phyloP scores from a whole-genome alignment of 2,113 vertebrate genomes.

The Riparia riparia region DNA sequence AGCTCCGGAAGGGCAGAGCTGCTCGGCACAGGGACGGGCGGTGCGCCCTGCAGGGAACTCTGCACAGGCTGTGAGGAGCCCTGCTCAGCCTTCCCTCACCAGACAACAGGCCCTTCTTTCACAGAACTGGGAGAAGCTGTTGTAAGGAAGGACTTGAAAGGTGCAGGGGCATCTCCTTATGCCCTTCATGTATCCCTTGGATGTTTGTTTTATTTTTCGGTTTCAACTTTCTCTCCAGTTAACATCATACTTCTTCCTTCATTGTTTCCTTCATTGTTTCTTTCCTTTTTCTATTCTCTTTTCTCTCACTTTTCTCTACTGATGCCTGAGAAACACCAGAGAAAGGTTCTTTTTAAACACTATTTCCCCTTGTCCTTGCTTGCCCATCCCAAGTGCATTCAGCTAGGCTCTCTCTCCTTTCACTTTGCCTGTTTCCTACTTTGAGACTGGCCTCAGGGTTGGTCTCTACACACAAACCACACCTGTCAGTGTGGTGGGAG shows the following conservation, averaged over 20 bases:
- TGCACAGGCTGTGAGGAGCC: neutral
- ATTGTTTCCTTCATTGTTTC: neutral
- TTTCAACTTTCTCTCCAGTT: neutral
- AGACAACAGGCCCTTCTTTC: neutral
- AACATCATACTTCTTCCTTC: neutral
- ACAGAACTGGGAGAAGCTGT: neutral
- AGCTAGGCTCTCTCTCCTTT: neutral
- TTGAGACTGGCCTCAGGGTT: neutral
- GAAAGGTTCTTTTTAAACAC: neutral
- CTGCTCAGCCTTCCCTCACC: neutral
- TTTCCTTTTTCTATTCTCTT: neutral
- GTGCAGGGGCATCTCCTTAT: neutral
- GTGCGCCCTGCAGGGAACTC: neutral
- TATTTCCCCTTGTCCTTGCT: neutral
- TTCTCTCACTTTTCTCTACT: neutral
- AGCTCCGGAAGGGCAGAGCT: neutral
- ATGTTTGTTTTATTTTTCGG: neutral
- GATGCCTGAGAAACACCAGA: neutral
- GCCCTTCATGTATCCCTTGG: neutral
- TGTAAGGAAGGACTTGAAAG: neutral
- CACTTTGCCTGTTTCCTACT: neutral
- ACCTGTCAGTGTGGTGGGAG: neutral
- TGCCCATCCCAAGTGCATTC: neutral
- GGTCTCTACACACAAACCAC: neutral
- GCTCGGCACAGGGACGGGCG: neutral